Base-by-base conservation (phyloP, 30 jellyfish, hydroid and myxozoan species). In the Aurelia sp. region DNA sequence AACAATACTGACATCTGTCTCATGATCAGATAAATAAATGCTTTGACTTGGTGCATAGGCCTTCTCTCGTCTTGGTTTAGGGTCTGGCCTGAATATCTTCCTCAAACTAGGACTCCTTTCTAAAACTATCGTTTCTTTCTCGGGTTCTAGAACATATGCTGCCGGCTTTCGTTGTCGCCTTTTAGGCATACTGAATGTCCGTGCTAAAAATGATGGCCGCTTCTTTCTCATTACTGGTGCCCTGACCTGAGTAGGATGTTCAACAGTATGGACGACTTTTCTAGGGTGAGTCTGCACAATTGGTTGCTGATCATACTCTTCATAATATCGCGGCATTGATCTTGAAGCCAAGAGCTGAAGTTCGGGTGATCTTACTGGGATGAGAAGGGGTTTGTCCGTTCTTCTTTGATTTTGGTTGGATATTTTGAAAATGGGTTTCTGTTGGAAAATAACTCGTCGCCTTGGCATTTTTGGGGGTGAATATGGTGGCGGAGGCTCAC, bases 401-500 rank as follows among this genome's bases (percentile, higher is more conserved):
- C 16, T 44, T 16, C 55, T 7, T 44, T 44, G 55, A 7, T 44
- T 12, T 44, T 44, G 15, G 10, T 12, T 44, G 15, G 55, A 44
- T 44, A 16, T 44, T 21, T 21, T n/a, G 52, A 18, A 44, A 4
- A 37, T 11, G 74, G 33, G 74, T 64, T 6, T n/a, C 41, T 61
- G 23, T 61, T 64, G 19, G 74, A 21, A 21, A 3, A 64, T 64
- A 20, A 64, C 52, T 37, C 19, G 13, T 21, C 9, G 20, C 19
- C 52, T 53, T 19, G 61, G 81, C 16, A 11, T 1, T 30, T 44
- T 41, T n/a, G 82, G 86, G 16, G 93, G 85, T 15, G 93, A 72
- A 23, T 84, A 84, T 4, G 93, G 87, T 3, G 93, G 93, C n/a
- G 93, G 93, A 0, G 93, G 82, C 19, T 84, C 87, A 21, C 44